Evolutionary conservation across 2,888 invertebrate species (phyloP), one percentile per base, ranked within the genome.

Genomic region (Tachina fera): DNA sequence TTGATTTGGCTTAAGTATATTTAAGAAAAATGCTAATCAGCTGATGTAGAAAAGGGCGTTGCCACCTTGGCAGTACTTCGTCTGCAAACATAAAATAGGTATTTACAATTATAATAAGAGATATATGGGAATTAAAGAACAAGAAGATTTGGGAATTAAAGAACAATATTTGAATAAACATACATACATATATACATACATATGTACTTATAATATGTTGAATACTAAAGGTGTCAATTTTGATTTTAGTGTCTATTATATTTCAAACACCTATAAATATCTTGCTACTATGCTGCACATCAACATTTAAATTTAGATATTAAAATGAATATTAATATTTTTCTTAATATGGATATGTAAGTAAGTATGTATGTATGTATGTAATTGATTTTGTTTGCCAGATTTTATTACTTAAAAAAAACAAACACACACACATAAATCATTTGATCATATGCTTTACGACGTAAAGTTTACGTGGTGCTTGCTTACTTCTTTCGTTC

Each of bases 381-480:
- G 31, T 31, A 41, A 60, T 61, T n/a, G 10, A 41, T 75, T 51
- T 75, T 63, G 56, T 58, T 58, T n/a, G 31, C 41, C 61, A 51
- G 31, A 16, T 63, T 39, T 51, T 14, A 41, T 51, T 6, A 31
- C 6, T 60, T 43, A 60, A 41, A 51, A 41, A 31, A 4, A 31
- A 31, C 31, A 31, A 0, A 31, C 31, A 31, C 31, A 31, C 31
- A 31, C 31, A 31, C 9, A 53, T 0, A 63, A 63, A 68, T 41
- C 51, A 68, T 61, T 49, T 63, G n/a, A 22, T 63, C 13, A 67
- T 58, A 53, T 58, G 67, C 58, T 58, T 67, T 77, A 58, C 41
- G n/a, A n/a, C n/a, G n/a, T n/a, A n/a, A n/a, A n/a, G n/a, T n/a
- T n/a, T n/a, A n/a, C n/a, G 47, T 47, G 49, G 31, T 58, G 9